Evolutionary conservation across 2,113 vertebrate genomes (phyloP), one percentile per base, ranked within the genome.

Genomic region (Scartelaos histophorus): DNA sequence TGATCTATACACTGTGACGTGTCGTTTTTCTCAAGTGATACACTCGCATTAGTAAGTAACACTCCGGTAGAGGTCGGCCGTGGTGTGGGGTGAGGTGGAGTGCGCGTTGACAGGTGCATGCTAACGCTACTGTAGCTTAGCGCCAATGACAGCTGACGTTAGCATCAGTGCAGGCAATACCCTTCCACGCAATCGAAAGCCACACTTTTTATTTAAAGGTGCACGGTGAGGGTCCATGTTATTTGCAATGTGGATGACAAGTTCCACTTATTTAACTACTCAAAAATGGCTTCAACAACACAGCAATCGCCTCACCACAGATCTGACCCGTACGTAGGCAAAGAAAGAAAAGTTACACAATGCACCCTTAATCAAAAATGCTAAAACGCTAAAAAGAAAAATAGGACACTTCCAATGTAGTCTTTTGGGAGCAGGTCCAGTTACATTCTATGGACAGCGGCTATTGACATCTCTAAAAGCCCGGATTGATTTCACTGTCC

Each of bases 381-480:
- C 7, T 19, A 53, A n/a, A 38, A 25, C 16, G 6, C 5, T 2
- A 29, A 64, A 64, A 64, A 13, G 11, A 11, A 66, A 66, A 66
- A 66, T 24, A 47, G 38, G 65, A 24, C 65, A 66, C 43, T 66
- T 22, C 35, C 6, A 53, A 57, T 70, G 60, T 38, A 35, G 58
- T 66, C 3, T 11, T 1, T 3, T 38, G 43, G 35, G 54, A 45
- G 11, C 67, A 9, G 65, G 57, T 46, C 2, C 45, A 35, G 75
- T 67, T 73, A 53, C 76, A 47, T 24, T 54, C 13, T 17, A 49
- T 47, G 66, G 70, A 4, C 16, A 13, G 46, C 43, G 13, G 16
- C 68, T 82, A 82, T 81, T 49, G 84, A 80, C 35, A 47, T 17
- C n/a, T 69, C 79, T 79, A 73, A 79, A 85, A 81, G 82, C 66